Conservation (phyloP, 2,797 vertebrate species). For the Sebastes itinus region DNA sequence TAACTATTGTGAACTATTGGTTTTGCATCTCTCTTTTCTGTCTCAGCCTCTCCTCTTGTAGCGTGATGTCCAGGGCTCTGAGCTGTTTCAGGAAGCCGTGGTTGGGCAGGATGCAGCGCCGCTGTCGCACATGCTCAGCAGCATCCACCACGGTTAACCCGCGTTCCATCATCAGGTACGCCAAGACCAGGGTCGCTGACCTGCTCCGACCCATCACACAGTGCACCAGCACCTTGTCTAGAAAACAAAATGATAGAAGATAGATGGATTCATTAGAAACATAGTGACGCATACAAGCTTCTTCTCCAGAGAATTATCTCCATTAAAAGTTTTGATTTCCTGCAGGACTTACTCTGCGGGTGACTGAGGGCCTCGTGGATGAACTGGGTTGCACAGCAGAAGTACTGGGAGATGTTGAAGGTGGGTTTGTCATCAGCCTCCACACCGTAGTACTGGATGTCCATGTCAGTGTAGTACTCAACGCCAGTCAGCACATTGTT, state of each 20-base stretch:
- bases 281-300: neutral
- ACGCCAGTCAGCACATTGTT: constrained; percentile 91
- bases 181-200: constrained; percentile 90
- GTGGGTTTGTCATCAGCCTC: constrained; percentile 92
- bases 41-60: constrained; percentile 84
- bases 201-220: constrained; percentile 95
- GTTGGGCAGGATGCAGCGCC: constrained; percentile 92
- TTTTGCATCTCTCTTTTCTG: constrained; percentile 54
- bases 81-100: constrained; percentile 93
- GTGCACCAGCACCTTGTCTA: constrained; percentile 93
- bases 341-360: constrained; percentile 84
- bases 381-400: constrained; percentile 88
- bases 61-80: constrained; percentile 86
- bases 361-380: constrained; percentile 85
- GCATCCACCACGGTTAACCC: constrained; percentile 90
- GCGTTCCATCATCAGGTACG: constrained; percentile 91
- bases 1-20: neutral
- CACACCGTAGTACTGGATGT: constrained; percentile 88
- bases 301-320: neutral
- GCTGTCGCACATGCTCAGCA: constrained; percentile 87
- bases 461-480: constrained; percentile 86
- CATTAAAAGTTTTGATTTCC: neutral
- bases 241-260: neutral
- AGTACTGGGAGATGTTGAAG: constrained; percentile 91
- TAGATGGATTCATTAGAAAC: neutral